Conservation (phyloP, 2,113 vertebrate genomes). For the Notarius lentiginosus region DNA sequence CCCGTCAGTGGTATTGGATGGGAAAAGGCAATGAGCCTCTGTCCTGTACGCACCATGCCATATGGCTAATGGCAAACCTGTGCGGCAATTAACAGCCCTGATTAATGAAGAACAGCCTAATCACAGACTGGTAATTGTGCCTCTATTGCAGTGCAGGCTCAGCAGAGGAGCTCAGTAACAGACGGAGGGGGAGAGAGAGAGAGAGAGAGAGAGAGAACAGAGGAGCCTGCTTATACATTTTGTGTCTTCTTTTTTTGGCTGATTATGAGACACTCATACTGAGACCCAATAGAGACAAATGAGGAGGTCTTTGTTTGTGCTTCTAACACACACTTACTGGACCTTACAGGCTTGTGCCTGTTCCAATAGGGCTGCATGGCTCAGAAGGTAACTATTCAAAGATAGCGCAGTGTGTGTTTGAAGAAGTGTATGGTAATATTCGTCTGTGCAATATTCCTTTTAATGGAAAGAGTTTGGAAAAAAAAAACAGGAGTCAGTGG, state of each 20-base stretch:
- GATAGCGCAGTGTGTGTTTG: conserved; percentile 4
- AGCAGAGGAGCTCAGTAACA: conserved; percentile 33
- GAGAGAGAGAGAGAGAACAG: conserved; percentile 7
- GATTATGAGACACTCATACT: conserved; percentile 21
- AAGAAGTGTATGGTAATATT: conserved; percentile 48
- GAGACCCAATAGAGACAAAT: conserved; percentile 35
- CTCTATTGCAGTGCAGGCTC: conserved; percentile 44
- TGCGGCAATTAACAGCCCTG: conserved; percentile 94
- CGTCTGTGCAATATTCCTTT: conserved; percentile 31
- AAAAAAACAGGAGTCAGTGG: background rate
- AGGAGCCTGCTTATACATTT: conserved; percentile 40
- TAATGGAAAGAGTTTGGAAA: conserved; percentile 12
- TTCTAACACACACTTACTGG: conserved; percentile 13
- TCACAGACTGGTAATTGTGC: conserved; percentile 90
- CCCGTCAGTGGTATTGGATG: conserved; percentile 38
- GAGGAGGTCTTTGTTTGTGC: conserved; percentile 2
- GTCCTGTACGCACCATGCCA: conserved; percentile 88
- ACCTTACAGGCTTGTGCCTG: conserved; percentile 5
- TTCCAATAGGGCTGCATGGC: background rate
- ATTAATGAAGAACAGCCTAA: conserved; percentile 97
- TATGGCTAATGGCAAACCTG: conserved; percentile 94
- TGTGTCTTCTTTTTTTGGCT: conserved; percentile 28
- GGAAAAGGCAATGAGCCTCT: conserved; percentile 60
- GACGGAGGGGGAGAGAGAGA: conserved; percentile 25
- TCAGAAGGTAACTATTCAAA: conserved; percentile 27